Conservation (phyloP, 2,113 vertebrate species). For the Zeus faber region DNA sequence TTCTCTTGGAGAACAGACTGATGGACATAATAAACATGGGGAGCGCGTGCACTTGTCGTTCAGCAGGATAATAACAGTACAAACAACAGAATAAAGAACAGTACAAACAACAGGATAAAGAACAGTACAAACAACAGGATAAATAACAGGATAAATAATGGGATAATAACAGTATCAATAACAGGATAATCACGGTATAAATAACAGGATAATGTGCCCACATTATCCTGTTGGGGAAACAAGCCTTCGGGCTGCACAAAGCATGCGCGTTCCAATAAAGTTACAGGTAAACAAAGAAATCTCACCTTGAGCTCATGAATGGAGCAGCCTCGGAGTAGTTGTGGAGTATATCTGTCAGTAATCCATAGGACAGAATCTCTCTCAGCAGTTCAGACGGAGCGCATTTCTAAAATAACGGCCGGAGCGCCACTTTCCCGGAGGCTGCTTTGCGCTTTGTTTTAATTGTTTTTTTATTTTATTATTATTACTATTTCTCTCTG, state of each 20-base stretch:
- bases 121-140: too few species aligned
- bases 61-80: constrained; percentile 34
- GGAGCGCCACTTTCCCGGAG: constrained; percentile 64
- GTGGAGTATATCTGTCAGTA: constrained; percentile 83
- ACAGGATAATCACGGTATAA: too few species aligned
- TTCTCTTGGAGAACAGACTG: too few species aligned
- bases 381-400: constrained; percentile 45
- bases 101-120: too few species aligned
- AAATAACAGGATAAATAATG: too few species aligned
- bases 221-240: too few species aligned
- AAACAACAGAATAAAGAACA: too few species aligned
- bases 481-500: constrained; percentile 22
- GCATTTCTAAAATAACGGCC: constrained; percentile 55
- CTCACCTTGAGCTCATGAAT: constrained; percentile 91
- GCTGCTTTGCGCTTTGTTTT: constrained; percentile 59
- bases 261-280: constrained; percentile 45
- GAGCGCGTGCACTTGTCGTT: constrained; percentile 66
- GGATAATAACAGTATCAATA: too few species aligned
- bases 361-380: constrained; percentile 80
- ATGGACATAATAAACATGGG: constrained; percentile 19
- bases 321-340: constrained; percentile 69
- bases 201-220: too few species aligned
- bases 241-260: constrained; percentile 34
- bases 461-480: too few species aligned
- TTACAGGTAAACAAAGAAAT: constrained; percentile 63